Conservation (phyloP, 1,140 invertebrate genomes). For the Zaprionus vittiger region DNA sequence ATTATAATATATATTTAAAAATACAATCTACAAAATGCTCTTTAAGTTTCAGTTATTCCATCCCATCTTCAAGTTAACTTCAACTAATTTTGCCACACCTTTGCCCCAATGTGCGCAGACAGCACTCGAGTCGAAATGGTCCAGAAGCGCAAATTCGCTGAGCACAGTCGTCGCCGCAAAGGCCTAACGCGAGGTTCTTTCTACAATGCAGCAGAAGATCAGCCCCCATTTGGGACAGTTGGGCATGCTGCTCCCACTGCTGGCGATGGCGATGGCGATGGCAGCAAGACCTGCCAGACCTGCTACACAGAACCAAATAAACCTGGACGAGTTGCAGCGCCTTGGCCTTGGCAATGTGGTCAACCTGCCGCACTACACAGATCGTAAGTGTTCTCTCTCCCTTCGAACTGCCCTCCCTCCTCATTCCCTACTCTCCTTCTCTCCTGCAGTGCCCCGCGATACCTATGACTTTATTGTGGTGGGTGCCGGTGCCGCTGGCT, state of each 20-base stretch:
- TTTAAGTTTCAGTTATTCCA: not conserved
- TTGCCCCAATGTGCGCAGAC: conserved; percentile 44
- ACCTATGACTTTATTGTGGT: conserved; percentile 93
- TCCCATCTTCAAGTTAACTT: not conserved
- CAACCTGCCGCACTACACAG: conserved; percentile 62
- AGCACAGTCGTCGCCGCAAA: conserved; percentile 34
- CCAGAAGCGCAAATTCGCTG: conserved; percentile 30
- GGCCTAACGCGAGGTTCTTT: conserved; percentile 40
- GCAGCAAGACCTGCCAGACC: not conserved
- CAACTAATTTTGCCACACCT: not conserved
- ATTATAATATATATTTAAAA: not conserved
- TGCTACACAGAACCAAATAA: not conserved
- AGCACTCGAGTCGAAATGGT: conserved; percentile 33
- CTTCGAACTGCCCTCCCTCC: not conserved
- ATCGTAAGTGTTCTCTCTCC: conserved; percentile 44
- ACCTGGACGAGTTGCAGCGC: conserved; percentile 34
- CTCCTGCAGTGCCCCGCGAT: conserved; percentile 49
- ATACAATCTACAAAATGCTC: not conserved
- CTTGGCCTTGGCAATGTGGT: conserved; percentile 62
- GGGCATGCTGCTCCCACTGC: conserved; percentile 24
- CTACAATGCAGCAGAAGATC: conserved; percentile 11
- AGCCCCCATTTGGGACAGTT: not conserved
- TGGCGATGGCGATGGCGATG: conserved; percentile 13
- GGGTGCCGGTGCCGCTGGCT: conserved; percentile 93
- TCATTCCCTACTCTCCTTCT: not conserved